Percentiles rank a stretch among this genome's conserved stretches.
These are phyloP conservation scores for Uloborus plumipes DNA, from an alignment of 2,888 invertebrate genomes.

Conservation along the genomic window DNA sequence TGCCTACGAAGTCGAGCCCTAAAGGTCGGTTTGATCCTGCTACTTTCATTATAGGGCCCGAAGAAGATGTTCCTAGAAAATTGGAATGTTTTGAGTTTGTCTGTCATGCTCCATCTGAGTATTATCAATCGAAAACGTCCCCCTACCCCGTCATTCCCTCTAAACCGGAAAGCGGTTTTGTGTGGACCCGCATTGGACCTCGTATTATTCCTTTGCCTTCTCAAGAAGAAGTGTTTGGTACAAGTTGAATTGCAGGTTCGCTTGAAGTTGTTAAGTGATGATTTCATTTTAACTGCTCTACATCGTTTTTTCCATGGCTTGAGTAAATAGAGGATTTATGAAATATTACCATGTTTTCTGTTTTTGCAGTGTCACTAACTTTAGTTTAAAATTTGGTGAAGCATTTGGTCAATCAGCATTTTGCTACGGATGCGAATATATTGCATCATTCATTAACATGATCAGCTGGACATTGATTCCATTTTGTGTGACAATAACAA, in stretches of 20 bases:
- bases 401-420: no score
- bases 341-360: no score
- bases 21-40: conserved; percentile 87
- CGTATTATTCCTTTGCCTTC: conserved; percentile 50
- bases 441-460: no score
- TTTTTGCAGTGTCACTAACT: no score
- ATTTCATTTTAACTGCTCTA: no score
- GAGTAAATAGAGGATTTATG: no score
- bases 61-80: conserved; percentile 89
- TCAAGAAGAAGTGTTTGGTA: conserved; percentile 62
- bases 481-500: no score
- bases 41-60: conserved; percentile 90
- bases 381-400: no score
- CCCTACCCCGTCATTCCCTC: conserved; percentile 51
- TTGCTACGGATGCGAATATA: no score
- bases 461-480: no score
- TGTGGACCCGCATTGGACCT: conserved; percentile 64
- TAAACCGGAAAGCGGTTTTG: conserved; percentile 57
- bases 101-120: conserved; percentile 94
- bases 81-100: conserved; percentile 90
- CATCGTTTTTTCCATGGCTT: no score
- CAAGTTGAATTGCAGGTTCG: conserved; percentile 13
- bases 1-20: conserved; percentile 85
- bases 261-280: no score
- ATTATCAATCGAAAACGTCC: conserved; percentile 74